Base-by-base conservation (phyloP, 1,140 invertebrate genomes). In the Trichomalopsis sarcophagae region DNA sequence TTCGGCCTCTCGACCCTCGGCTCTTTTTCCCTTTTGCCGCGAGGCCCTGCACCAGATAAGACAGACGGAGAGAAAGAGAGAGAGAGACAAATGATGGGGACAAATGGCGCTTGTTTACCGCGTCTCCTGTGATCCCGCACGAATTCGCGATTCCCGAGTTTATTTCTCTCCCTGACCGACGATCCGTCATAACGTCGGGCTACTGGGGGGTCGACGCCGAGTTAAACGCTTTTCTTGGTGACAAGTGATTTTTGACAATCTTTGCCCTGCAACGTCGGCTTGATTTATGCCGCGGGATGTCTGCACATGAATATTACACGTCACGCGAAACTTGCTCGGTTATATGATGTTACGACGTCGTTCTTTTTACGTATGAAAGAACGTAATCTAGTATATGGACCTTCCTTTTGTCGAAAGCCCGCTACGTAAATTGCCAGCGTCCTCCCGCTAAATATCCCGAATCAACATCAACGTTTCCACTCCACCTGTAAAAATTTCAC, bases 1-100 rank as follows among this genome's bases (percentile, higher is more conserved):
- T 88, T 80, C 75, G 81, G 23, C 33, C 44, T 55, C 23, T 77
- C 40, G n/a, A 62, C 27, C 27, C 50, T 66, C 77, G 85, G 87
- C 83, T 84, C 84, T 84, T 23, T n/a, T 36, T 47, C 76, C 27
- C 36, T 81, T 50, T 76, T 21, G 21, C 44, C 74, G n/a, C 23
- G 40, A 21, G 74, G 21, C 2, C 68, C 30, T 17, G 47, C 27
- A 5, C 47, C 27, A 78, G 76, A 78, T 78, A 78, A 78, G 76
- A 36, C 76, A 33, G 27, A 17, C 76, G 27, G 14, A n/a, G 9
- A 21, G 40, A 40, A 3, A 36, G 47, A 79, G 50, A 55, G 55
- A 33, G 23, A 17, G 47, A 80, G 79, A 81, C 66, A 81, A 81
- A 81, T 81, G 79, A 81, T 81, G 50, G 79, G 77, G 77, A 79